Conservation (phyloP, 64 coral and sea anemone species). For the Astreopora myriophthalma region DNA sequence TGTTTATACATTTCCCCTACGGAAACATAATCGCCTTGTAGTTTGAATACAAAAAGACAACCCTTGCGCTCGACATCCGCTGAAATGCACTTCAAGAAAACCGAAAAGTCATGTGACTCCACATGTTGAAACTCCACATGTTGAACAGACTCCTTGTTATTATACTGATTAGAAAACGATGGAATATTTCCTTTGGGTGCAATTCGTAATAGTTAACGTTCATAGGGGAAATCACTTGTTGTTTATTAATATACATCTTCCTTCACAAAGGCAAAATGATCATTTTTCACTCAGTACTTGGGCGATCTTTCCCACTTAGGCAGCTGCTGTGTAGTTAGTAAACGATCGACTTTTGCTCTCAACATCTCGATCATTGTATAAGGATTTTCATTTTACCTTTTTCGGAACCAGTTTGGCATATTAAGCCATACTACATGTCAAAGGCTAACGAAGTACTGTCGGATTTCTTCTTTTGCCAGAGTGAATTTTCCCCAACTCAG, state of each 20-base stretch:
- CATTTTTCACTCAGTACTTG: no score
- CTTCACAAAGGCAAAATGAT: no score
- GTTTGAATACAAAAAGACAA: not conserved
- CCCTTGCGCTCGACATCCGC: not conserved
- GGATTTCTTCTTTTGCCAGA: not conserved
- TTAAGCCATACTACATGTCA: no score
- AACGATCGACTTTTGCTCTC: not conserved
- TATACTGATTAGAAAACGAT: not conserved
- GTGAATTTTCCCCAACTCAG: not conserved
- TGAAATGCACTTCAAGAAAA: no score
- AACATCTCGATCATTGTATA: not conserved
- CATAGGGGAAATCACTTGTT: not conserved
- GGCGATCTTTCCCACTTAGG: no score
- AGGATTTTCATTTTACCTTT: no score
- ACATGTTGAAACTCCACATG: slow-evolving; percentile 1
- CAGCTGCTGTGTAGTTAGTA: not conserved
- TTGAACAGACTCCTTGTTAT: not conserved
- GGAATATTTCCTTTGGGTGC: not conserved
- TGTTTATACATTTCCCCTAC: not conserved
- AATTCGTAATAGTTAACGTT: no score
- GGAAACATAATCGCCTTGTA: not conserved
- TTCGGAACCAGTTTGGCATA: no score
- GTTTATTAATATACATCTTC: not conserved
- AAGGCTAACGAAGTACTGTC: no score
- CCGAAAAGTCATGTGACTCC: no score